Evolutionary conservation across 2,888 invertebrate genomes (phyloP).

Genomic region (Taphrorychus bicolor): DNA sequence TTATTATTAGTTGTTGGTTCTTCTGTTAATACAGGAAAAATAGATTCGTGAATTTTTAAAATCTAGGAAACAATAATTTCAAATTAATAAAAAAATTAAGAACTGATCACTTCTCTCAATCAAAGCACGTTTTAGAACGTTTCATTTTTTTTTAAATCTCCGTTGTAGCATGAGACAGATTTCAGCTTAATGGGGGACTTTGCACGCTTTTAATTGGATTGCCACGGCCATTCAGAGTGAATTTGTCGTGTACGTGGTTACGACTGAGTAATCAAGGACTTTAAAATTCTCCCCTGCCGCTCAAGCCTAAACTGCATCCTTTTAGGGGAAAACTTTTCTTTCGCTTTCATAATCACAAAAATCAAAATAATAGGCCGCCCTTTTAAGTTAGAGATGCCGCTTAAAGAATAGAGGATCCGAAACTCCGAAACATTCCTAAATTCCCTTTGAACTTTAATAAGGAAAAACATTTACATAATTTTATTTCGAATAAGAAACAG

Average conservation of each 20-base stretch:
- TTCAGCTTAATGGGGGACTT: slow-evolving; percentile 3
- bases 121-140: too few species aligned
- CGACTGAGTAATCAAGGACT: slow-evolving; percentile 33
- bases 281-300: slow-evolving; percentile 13
- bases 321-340: background rate
- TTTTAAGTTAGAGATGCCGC: too few species aligned
- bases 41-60: too few species aligned
- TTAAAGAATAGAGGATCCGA: too few species aligned
- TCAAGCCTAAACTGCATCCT: background rate
- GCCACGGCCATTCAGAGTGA: slow-evolving; percentile 16
- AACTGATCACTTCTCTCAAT: too few species aligned
- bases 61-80: too few species aligned
- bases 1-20: background rate
- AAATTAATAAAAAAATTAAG: too few species aligned
- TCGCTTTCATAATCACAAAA: background rate
- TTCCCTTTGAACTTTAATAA: too few species aligned
- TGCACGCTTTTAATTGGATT: slow-evolving; percentile 28
- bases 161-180: background rate
- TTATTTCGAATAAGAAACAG: too few species aligned
- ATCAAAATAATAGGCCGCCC: background rate
- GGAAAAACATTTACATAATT: too few species aligned
- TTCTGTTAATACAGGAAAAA: too few species aligned
- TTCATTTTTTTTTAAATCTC: background rate
- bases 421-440: too few species aligned
- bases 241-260: slow-evolving; percentile 16